Base-by-base conservation (phyloP, 1,140 invertebrate genomes). In the Lethrus apterus region DNA sequence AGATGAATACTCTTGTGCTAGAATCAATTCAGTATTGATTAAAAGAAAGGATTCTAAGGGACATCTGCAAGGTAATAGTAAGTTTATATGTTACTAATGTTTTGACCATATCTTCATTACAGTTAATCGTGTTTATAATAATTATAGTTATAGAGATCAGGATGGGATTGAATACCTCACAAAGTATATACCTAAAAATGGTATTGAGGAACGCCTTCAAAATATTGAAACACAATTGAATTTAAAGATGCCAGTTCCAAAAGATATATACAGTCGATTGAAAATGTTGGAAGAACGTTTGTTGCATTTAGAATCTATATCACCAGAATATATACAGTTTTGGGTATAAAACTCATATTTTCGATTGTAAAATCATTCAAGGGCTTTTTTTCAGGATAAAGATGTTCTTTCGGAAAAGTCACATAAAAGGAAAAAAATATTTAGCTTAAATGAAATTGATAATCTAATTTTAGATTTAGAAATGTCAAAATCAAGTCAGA, bases 311-410 rank as follows among this genome's bases (percentile, higher is more conserved):
- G 82, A 86, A 68, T 74, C 80, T 14, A 60, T 80, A 51, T 84
- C 81, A 13, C 82, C 82, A 0, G 82, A 84, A 63, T 86, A 85
- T 54, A 73, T 72, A 44, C 66, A 72, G 32, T 76, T 80, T 69
- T 80, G 73, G 76, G 79, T 80, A 29, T n/a, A 41, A 14, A 11
- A 31, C 32, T 3, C 24, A 3, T 14, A 20, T 32, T 44, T 14
- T 7, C 15, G 15, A 44, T 18, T 33, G 15, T 3, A 20, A 19
- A 19, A 21, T 35, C 15, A 11, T 4, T 43, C 1, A n/a, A 5
- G 17, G 10, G 9, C 13, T 32, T 14, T 46, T 23, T 56, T 56
- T 49, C 23, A 57, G 55, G 50, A 62, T 31, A 58, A 57, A 49
- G 47, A 38, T n/a, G 24, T 23, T 5, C 9, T 46, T 7, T n/a